phyloP scores from a whole-genome alignment of 2,888 invertebrate species.

The Meteorus colon region DNA sequence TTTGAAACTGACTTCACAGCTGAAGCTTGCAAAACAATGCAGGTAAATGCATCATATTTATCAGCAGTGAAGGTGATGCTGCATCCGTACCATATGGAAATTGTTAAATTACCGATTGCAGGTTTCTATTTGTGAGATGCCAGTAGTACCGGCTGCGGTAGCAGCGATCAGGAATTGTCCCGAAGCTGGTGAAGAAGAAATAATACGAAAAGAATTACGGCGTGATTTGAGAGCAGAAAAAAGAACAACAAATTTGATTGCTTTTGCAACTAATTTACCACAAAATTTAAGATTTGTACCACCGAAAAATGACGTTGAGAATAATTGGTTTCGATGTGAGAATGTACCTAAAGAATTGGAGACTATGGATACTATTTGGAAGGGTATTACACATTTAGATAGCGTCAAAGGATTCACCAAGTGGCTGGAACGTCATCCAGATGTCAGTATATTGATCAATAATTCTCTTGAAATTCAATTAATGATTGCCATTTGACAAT shows the following conservation, averaged over 20 bases:
- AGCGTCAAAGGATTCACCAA: conserved; percentile 62
- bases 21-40: conserved; percentile 64
- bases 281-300: conserved; percentile 75
- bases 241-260: conserved; percentile 73
- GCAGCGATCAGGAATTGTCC: conserved; percentile 75
- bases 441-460: conserved; percentile 49
- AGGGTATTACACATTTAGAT: conserved; percentile 77
- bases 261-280: conserved; percentile 76
- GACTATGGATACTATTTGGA: conserved; percentile 79
- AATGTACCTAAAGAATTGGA: conserved; percentile 77
- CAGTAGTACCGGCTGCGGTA: conserved; percentile 76
- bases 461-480: not conserved
- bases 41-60: conserved; percentile 75
- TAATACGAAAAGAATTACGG: conserved; percentile 74
- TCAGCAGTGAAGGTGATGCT: conserved; percentile 55
- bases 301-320: conserved; percentile 75
- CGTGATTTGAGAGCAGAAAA: conserved; percentile 75
- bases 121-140: conserved; percentile 77
- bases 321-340: conserved; percentile 76
- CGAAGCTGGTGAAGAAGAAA: conserved; percentile 74
- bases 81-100: not conserved
- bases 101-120: conserved; percentile 41
- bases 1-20: conserved; percentile 75
- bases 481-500: not conserved
- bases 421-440: conserved; percentile 59